phyloP scores from a whole-genome alignment of 2,888 invertebrate genomes.

The Orchesellides sinensis region DNA sequence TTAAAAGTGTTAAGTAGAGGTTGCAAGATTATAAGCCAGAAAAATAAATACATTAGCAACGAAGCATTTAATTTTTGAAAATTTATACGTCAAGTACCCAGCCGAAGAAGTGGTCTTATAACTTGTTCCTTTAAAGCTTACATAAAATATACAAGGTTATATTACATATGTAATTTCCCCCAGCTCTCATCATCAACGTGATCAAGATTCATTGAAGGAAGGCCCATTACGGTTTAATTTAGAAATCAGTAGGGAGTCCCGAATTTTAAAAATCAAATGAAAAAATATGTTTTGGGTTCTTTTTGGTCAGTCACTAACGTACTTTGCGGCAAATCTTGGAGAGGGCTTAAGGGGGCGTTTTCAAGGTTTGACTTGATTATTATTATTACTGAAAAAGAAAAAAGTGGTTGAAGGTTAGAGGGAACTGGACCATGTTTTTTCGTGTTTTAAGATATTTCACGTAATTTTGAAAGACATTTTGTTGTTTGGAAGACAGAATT shows the following conservation, averaged over 20 bases:
- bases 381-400: conserved; percentile 48
- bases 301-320: conserved; percentile 16
- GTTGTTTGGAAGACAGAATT: background rate
- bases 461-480: conserved; percentile 31
- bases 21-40: background rate
- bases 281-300: conserved; percentile 41
- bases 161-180: too few species aligned
- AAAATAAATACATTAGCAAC: background rate
- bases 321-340: conserved; percentile 46
- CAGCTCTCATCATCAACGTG: conserved; percentile 52
- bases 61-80: too few species aligned
- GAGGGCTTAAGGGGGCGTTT: conserved; percentile 61
- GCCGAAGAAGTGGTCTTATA: too few species aligned
- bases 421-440: conserved; percentile 57
- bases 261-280: conserved; percentile 55
- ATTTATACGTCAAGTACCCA: too few species aligned
- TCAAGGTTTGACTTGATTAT: conserved; percentile 64
- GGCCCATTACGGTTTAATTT: conserved; percentile 64
- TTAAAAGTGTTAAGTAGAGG: conserved; percentile 41
- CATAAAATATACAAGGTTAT: too few species aligned
- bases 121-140: too few species aligned
- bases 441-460: conserved; percentile 18
- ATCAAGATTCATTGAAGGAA: conserved; percentile 57
- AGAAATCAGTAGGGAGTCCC: conserved; percentile 65
- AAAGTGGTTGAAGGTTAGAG: conserved; percentile 38